Evolutionary conservation across 2,113 vertebrate species (phyloP).

Genomic region (Ciconia stormi): DNA sequence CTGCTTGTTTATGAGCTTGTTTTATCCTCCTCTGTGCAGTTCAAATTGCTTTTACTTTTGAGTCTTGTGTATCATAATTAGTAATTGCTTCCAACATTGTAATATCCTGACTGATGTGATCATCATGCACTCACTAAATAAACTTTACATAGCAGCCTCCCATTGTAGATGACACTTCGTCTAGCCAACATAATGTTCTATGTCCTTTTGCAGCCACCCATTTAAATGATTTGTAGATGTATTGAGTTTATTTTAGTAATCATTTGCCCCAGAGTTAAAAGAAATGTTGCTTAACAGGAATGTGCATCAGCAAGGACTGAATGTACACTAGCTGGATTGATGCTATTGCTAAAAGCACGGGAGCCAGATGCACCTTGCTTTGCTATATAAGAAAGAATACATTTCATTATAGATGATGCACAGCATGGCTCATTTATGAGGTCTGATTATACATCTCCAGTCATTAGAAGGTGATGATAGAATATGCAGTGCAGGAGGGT

Average conservation of each 20-base stretch:
- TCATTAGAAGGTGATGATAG: conserved; percentile 19
- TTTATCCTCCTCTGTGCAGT: background rate
- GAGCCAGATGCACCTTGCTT: background rate
- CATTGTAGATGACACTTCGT: conserved; percentile 21
- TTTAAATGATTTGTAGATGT: conserved; percentile 2
- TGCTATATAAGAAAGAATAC: background rate
- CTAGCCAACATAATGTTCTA: background rate
- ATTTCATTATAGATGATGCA: background rate
- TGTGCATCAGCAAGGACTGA: background rate
- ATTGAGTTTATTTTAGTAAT: background rate
- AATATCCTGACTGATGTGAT: conserved; percentile 39
- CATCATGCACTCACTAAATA: conserved; percentile 52
- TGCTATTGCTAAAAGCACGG: background rate
- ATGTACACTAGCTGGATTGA: background rate
- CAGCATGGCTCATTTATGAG: background rate
- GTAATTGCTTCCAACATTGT: conserved; percentile 45
- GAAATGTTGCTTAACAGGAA: background rate
- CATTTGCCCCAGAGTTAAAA: conserved; percentile 17
- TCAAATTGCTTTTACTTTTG: conserved; percentile 9
- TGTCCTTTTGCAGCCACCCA: background rate
- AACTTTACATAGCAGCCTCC: conserved; percentile 34
- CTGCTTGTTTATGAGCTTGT: background rate
- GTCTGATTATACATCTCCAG: conserved; percentile 13
- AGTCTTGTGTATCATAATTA: conserved; percentile 9
- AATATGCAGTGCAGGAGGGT: background rate